Evolutionary conservation across 1,140 invertebrate species (phyloP).

Genomic region (Cyclina sinensis): DNA sequence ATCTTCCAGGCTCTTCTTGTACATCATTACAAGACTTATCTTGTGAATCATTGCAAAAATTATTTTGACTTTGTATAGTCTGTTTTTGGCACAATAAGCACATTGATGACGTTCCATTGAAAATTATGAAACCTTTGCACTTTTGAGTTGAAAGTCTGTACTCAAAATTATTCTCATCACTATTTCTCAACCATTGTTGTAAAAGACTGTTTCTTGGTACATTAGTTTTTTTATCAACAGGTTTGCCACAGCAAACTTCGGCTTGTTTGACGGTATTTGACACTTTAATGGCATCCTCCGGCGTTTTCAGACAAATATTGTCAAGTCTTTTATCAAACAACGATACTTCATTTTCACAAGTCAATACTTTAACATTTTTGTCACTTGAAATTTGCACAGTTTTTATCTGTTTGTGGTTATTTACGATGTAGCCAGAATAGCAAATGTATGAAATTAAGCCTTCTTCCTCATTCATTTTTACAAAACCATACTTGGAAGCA

Average conservation of each 20-base stretch:
- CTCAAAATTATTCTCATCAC: conserved; percentile 17
- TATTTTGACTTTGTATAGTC: not conserved
- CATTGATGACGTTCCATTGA: not conserved
- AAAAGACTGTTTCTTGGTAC: too few relatives aligned
- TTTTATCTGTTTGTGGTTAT: conserved; percentile 10
- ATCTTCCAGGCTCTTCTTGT: not conserved
- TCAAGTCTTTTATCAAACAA: not conserved
- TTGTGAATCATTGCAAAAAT: not conserved
- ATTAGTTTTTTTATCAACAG: too few relatives aligned
- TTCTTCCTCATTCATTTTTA: not conserved
- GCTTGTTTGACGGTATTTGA: conserved; percentile 40
- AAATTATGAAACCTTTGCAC: conserved; percentile 9
- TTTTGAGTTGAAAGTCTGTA: not conserved
- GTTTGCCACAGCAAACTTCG: conserved; percentile 22
- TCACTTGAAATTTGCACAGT: not conserved
- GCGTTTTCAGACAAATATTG: not conserved
- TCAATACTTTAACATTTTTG: not conserved
- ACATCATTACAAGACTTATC: not conserved
- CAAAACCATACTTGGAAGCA: not conserved
- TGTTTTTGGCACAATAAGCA: conserved; percentile 12
- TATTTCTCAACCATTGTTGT: not conserved
- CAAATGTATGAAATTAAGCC: conserved; percentile 6
- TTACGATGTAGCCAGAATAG: conserved; percentile 2
- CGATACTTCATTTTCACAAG: not conserved
- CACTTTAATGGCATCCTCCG: not conserved